Base-by-base conservation (phyloP, 2,113 vertebrate genomes). In the Tragelaphus buxtoni region DNA sequence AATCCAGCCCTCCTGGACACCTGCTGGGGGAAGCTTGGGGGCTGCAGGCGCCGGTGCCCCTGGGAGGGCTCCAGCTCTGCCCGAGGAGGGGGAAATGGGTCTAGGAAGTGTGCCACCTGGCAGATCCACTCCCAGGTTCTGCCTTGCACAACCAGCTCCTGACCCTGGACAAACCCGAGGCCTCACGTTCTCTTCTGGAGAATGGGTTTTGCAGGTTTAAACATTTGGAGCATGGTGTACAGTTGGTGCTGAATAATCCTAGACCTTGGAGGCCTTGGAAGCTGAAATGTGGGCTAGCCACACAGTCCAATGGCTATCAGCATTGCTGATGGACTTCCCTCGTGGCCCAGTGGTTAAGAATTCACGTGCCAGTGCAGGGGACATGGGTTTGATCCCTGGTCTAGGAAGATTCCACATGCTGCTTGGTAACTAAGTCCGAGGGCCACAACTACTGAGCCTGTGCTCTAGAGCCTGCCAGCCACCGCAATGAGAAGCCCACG, bases 271-370 rank as follows among this genome's bases (percentile, higher is more conserved):
- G 17, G 58, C 53, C 9, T 45, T 4, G 22, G 65, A 51, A 35
- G 47, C 35, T 9, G 61, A 32, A n/a, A 45, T 24, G 6, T 1
- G 32, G 42, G 81, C 87, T n/a, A 1, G 8, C 12, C 28, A 56
- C 14, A 26, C 12, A 1, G 0, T 10, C 9, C 5, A 16, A 1
- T 20, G 55, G 18, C 32, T 3, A 1, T 2, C 32, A 9, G 9
- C 42, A 28, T 0, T 14, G 7, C 24, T 8, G 0, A 1, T 7
- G 69, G 69, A 42, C 69, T 42, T 42, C 39, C 39, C 39, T 39
- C 22, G 69, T 42, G 20, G 39, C 24, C 69, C 22, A 74, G 69
- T 74, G 69, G 11, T 74, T 42, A 74, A 74, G 39, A 74, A 39
- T 42, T 42, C 39, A 42, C 39, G 11, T 42, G 69, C 69, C 69